Base-by-base conservation (phyloP, 1,140 invertebrate genomes). In the Calliphora vicina region DNA sequence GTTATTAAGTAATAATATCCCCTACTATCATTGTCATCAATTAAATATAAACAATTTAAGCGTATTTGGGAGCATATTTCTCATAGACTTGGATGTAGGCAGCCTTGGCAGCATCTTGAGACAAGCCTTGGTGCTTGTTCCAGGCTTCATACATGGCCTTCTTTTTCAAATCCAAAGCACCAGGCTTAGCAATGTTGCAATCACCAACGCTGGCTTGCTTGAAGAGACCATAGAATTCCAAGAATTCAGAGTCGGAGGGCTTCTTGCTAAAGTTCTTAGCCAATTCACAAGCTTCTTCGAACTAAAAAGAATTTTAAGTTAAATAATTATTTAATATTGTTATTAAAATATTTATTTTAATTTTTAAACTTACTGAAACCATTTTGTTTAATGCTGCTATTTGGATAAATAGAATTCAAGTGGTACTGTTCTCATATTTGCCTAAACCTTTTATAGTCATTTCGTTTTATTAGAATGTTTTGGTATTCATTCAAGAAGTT, bases 91-190 rank as follows among this genome's bases (percentile, higher is more conserved):
- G 93, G 82, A 98, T 93, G 91, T 99, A 99, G 8, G 94, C 92
- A 85, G 95, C 93, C 91, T 97, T 96, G 57, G 97, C 97, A 82
- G 94, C 94, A 42, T 97, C 96, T 89, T 94, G 92, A 61, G 92
- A 92, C 84, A 93, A 90, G 85, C 97, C 97, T 91, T 97, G 98
- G 89, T 94, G 95, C 10, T 86, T 90, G 85, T 94, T 94, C 98
- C 98, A 99, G 15, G 97, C 94, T 87, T 99, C 96, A 96, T 97
- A 99, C 91, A 99, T 99, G 1, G 97, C 97, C 92, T 99, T 99
- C 67, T 96, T 97, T 91, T 97, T 98, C 83, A 99, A 93, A 91
- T 99, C 97, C 29, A 82, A 80, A 71, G 73, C 81, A 57, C 83
- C 83, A 26, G 83, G 83, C 29, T 82, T 82, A 1, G 82, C 81